phyloP scores from a whole-genome alignment of 2,888 invertebrate species.

The Merodon equestris region DNA sequence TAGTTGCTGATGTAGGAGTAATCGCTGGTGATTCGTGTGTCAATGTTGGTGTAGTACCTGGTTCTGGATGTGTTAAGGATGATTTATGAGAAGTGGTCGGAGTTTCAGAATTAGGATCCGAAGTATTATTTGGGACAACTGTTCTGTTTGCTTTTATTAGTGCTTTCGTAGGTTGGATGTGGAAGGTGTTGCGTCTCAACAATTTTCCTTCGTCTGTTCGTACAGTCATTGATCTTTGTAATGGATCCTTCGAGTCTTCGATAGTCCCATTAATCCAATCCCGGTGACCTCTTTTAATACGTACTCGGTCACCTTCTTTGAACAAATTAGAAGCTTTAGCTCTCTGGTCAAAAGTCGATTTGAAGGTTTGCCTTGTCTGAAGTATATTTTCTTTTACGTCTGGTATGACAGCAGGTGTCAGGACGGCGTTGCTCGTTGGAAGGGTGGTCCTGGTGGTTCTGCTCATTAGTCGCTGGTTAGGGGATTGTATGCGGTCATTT shows the following conservation, averaged over 20 bases:
- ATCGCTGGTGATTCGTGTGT: conserved; percentile 3
- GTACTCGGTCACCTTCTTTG: conserved; percentile 11
- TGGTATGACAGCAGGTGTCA: neutral
- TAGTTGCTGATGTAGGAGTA: conserved; percentile 3
- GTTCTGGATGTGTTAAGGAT: conserved; percentile 3
- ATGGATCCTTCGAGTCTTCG: conserved; percentile 51
- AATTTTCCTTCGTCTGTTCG: conserved; percentile 50
- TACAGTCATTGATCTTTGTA: conserved; percentile 39
- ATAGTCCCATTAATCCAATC: conserved; percentile 4
- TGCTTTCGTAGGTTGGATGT: conserved; percentile 51
- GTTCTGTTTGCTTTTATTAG: conserved; percentile 23
- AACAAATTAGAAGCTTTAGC: neutral
- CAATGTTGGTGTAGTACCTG: conserved; percentile 7
- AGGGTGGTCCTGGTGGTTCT: conserved; percentile 50
- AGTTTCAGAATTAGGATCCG: conserved; percentile 3
- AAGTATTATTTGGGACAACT: conserved; percentile 18
- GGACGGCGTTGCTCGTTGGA: conserved; percentile 29
- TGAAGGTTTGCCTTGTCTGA: neutral
- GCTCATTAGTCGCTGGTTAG: conserved; percentile 59
- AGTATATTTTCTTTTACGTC: neutral
- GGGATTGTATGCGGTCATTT: conserved; percentile 48
- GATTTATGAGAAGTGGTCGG: neutral
- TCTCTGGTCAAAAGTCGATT: neutral
- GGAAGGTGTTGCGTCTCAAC: conserved; percentile 52
- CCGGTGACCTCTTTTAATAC: conserved; percentile 1